A percentile compares a stretch with the other conserved stretches of the same genome.
Conservation (phyloP, 2,888 invertebrate species). For the Tenthredo scrophulariae region DNA sequence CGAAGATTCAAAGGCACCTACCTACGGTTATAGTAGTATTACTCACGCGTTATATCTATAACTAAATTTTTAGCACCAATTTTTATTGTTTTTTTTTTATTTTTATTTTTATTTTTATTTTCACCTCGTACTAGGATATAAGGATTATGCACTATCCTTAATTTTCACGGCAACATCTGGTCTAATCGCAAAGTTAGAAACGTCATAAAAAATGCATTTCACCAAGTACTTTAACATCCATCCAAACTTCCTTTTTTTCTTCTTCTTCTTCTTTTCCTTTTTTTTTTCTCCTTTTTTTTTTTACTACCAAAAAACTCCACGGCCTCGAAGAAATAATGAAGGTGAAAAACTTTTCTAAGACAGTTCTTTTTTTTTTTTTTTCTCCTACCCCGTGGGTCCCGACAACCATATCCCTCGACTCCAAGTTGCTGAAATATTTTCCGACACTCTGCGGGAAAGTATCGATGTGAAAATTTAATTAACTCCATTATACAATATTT, state of each 20-base stretch:
- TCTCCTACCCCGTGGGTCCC: neutral
- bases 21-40: neutral
- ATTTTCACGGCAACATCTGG: neutral
- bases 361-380: neutral
- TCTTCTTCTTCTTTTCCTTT: neutral
- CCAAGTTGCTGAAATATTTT: neutral
- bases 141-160: neutral
- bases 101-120: too few species aligned
- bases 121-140: too few species aligned
- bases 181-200: conserved; percentile 36
- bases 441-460: too few species aligned
- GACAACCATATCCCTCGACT: neutral
- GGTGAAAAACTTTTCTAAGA: conserved; percentile 23
- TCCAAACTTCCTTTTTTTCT: neutral
- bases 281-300: neutral
- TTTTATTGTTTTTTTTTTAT: neutral
- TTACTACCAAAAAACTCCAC: neutral
- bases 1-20: neutral
- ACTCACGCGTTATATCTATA: neutral
- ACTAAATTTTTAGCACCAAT: neutral
- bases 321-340: conserved; percentile 31
- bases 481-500: neutral
- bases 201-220: conserved; percentile 34
- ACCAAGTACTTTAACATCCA: conserved; percentile 15
- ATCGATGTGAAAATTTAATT: neutral